Conservation (phyloP, 2,888 invertebrate species). For the Cataglyphis altisquamis region DNA sequence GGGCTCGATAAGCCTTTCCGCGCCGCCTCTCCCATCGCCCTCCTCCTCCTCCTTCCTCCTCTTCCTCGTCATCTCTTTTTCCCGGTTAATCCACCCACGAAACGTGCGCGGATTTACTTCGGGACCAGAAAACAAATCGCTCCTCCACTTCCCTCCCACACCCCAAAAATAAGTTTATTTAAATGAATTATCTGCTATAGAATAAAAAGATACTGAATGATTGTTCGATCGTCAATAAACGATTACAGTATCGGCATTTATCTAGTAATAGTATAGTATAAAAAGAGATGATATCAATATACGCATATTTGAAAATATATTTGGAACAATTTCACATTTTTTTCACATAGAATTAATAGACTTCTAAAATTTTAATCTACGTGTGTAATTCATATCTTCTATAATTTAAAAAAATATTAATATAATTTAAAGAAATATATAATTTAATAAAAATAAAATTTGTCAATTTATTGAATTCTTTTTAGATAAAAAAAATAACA, state of each 20-base stretch:
- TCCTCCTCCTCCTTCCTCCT: not conserved
- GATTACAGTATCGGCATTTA: not conserved
- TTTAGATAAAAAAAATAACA: not conserved
- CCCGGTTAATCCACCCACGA: conserved; percentile 26
- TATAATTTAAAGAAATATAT: too few species aligned
- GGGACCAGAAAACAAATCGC: conserved; percentile 32
- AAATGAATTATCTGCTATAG: not conserved
- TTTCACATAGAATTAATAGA: not conserved
- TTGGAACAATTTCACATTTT: not conserved
- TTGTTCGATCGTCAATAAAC: not conserved
- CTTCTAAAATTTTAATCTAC: not conserved
- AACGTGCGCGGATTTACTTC: conserved; percentile 28
- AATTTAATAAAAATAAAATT: not conserved
- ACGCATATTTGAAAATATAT: not conserved
- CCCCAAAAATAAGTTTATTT: not conserved
- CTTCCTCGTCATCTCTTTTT: not conserved
- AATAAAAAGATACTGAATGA: not conserved
- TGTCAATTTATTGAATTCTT: not conserved
- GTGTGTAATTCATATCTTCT: not conserved
- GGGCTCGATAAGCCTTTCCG: conserved; percentile 57
- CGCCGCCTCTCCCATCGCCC: not conserved
- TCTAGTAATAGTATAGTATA: not conserved
- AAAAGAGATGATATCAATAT: not conserved
- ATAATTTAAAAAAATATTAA: not conserved
- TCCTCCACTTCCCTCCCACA: not conserved